Percentiles rank a stretch among this genome's conserved stretches.
Evolutionary conservation across 2,113 vertebrate genomes (phyloP).

Genomic region (Melanostigma gelatinosum): DNA sequence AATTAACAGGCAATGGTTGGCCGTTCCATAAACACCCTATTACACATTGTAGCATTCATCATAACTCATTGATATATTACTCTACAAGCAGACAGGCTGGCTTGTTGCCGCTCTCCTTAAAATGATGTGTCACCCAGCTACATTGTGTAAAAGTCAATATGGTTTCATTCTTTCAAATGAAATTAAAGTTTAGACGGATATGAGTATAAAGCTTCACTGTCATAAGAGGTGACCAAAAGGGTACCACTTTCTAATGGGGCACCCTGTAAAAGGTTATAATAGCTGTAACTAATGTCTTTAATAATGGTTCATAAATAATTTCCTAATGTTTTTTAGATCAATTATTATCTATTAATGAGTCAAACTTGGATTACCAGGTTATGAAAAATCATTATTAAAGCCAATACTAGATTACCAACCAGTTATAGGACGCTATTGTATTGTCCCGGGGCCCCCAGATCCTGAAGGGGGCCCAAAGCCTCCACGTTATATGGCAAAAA

Average conservation of each 20-base stretch:
- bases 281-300: background rate
- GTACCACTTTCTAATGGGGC: background rate
- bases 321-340: background rate
- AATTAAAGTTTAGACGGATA: background rate
- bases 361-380: background rate
- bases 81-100: too few species aligned
- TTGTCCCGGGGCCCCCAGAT: background rate
- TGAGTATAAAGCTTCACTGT: background rate
- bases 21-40: too few species aligned
- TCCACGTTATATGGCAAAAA: background rate
- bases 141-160: background rate
- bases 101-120: background rate
- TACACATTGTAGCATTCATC: background rate
- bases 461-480: too few species aligned
- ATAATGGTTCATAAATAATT: background rate
- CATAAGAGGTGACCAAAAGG: background rate
- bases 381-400: background rate
- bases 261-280: background rate
- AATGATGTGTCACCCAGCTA: background rate
- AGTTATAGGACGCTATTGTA: background rate
- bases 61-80: background rate
- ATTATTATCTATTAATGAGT: background rate
- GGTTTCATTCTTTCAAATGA: background rate
- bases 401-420: background rate
- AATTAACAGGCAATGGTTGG: background rate